These are phyloP conservation scores for Lycocorax pyrrhopterus DNA, from an alignment of 2,113 vertebrate genomes.

Conservation along the genomic window DNA sequence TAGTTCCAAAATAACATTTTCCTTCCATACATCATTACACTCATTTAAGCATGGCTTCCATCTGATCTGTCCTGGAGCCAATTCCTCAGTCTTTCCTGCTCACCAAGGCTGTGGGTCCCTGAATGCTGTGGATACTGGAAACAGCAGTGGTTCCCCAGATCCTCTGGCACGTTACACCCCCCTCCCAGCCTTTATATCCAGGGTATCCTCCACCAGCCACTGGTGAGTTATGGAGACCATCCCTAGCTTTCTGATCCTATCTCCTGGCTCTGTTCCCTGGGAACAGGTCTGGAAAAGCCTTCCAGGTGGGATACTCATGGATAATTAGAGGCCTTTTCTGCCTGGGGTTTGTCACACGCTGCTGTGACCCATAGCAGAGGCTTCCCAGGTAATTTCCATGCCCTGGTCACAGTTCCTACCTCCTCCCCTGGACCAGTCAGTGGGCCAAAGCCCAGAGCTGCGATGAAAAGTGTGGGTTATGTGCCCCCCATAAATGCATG, in stretches of 20 bases:
- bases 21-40: neutral
- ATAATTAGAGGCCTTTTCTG: neutral
- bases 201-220: neutral
- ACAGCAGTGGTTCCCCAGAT: neutral
- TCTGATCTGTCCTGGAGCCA: neutral
- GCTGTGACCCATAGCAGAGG: neutral
- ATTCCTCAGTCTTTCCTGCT: neutral
- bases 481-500: accelerated
- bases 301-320: neutral
- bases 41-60: neutral
- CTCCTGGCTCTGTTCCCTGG: neutral
- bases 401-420: neutral
- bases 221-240: neutral
- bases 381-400: neutral
- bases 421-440: neutral
- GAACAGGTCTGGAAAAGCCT: neutral
- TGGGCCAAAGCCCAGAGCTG: neutral
- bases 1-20: neutral
- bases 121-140: neutral
- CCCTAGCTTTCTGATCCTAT: neutral
- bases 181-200: accelerated
- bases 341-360: neutral
- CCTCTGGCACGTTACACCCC: neutral
- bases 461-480: accelerated
- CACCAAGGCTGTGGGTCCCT: neutral